Percentiles rank a stretch among this genome's conserved stretches.
Evolutionary conservation across 2,888 invertebrate genomes (phyloP).

Genomic region (Dryadula phaetusa): DNA sequence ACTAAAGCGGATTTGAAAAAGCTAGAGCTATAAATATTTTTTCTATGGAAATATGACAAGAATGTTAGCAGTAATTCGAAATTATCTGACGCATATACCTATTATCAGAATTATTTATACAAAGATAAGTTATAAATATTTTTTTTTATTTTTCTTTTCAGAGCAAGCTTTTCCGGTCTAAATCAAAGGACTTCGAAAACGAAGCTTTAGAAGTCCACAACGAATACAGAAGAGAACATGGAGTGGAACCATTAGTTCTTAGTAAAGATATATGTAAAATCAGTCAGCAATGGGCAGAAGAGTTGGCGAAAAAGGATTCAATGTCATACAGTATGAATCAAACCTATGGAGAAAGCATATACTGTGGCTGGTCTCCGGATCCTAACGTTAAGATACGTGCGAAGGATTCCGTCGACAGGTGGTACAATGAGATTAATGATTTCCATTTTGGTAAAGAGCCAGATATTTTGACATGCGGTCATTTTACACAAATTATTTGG

Average conservation of each 20-base stretch:
- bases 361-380: conserved; percentile 87
- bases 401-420: conserved; percentile 88
- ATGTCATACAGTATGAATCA: conserved; percentile 87
- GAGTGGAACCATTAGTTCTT: conserved; percentile 76
- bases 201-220: conserved; percentile 76
- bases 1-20: not conserved
- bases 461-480: conserved; percentile 85
- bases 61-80: not conserved
- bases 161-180: conserved; percentile 74
- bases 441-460: conserved; percentile 88
- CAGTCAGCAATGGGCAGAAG: conserved; percentile 89
- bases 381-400: conserved; percentile 87
- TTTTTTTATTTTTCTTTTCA: conserved; percentile 57
- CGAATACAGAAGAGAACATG: conserved; percentile 75
- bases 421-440: conserved; percentile 91
- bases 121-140: not conserved
- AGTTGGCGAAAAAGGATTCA: conserved; percentile 85
- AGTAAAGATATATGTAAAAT: conserved; percentile 86
- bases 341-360: conserved; percentile 88
- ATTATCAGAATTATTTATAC: not conserved
- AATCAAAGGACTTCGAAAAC: conserved; percentile 70
- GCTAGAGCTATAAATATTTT: not conserved
- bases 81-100: not conserved
- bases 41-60: not conserved
- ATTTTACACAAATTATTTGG: conserved; percentile 94